Conservation (phyloP, 35 echinoderm and acorn worm genomes). For the Lytechinus variegatus region DNA sequence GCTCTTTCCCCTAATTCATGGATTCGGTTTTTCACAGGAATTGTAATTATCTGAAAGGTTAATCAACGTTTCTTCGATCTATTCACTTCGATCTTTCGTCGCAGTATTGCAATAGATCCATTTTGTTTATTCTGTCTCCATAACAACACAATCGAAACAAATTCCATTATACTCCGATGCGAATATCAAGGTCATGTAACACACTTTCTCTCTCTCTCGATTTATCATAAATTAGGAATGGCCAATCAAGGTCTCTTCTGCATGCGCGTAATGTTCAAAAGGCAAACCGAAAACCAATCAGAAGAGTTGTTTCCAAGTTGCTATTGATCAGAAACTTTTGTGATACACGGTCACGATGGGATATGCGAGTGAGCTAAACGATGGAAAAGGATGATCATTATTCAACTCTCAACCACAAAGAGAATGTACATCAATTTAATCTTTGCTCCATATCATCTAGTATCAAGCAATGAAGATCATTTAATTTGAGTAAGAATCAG, state of each 20-base stretch:
- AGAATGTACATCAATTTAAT: neutral
- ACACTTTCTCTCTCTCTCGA: neutral
- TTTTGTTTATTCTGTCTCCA: neutral
- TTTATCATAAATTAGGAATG: neutral
- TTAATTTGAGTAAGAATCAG: neutral
- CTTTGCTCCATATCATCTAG: neutral
- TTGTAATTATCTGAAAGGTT: neutral
- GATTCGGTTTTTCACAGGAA: no score
- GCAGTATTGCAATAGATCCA: neutral
- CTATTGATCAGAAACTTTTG: no score
- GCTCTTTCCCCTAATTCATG: no score
- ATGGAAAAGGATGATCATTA: neutral
- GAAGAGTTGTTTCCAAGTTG: no score
- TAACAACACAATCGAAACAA: neutral
- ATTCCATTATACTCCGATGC: no score
- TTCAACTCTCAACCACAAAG: neutral
- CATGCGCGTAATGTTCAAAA: no score
- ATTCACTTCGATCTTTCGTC: neutral
- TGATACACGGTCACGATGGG: no score
- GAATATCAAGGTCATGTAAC: no score
- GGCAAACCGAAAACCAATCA: neutral
- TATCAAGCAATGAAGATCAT: neutral
- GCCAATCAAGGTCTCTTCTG: no score
- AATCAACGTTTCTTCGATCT: neutral
- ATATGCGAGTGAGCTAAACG: neutral